Conservation (phyloP, 2,888 invertebrate species). For the Homarus gammarus region DNA sequence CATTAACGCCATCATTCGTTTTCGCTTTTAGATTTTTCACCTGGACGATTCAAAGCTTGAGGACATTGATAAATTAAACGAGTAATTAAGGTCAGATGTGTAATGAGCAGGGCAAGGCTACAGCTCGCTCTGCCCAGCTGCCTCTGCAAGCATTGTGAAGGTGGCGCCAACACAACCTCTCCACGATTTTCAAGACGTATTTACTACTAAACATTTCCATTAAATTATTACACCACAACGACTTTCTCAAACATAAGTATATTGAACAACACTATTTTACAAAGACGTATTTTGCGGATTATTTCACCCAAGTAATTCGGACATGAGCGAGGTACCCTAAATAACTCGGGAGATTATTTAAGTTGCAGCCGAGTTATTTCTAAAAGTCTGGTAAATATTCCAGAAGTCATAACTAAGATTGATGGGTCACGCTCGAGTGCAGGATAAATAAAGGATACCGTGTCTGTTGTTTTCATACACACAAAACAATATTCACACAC, state of each 20-base stretch:
- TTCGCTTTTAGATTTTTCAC: neutral
- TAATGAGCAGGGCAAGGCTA: neutral
- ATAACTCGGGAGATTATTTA: neutral
- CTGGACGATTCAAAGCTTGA: neutral
- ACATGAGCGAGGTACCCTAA: neutral
- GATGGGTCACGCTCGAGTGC: neutral
- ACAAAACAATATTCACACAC: conserved; percentile 7
- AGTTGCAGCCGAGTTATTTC: too few species aligned
- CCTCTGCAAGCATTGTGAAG: neutral
- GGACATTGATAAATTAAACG: neutral
- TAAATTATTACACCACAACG: conserved; percentile 45
- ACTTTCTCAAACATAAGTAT: conserved; percentile 11
- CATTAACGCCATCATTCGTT: too few species aligned
- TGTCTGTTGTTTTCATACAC: neutral
- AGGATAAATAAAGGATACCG: neutral
- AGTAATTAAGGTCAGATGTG: neutral
- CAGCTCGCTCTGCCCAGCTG: neutral
- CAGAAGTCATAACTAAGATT: neutral
- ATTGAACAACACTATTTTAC: neutral
- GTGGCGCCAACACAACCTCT: neutral
- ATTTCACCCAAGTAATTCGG: neutral
- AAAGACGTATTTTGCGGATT: neutral
- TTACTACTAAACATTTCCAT: conserved; percentile 42
- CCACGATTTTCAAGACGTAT: conserved; percentile 8
- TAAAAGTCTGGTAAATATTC: neutral